A percentile compares a stretch with the other conserved stretches of the same genome.
Evolutionary conservation across 1,140 invertebrate genomes (phyloP).

Genomic region (Zaprionus ghesquierei): DNA sequence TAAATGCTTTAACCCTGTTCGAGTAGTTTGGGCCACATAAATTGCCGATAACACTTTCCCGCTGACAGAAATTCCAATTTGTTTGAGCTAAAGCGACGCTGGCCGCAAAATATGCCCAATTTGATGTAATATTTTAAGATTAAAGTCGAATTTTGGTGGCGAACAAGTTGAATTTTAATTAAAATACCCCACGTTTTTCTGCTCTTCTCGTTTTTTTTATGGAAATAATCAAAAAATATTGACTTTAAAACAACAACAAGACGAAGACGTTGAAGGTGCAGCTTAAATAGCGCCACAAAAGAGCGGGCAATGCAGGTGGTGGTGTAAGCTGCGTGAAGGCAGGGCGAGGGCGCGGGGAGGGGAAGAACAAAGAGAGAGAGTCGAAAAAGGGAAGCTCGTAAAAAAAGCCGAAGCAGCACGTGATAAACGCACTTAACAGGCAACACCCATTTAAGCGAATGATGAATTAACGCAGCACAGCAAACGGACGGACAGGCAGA

Average conservation of each 20-base stretch:
- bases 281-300: slow-evolving; percentile 37
- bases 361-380: neutral
- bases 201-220: no score
- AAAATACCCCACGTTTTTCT: slow-evolving; percentile 51
- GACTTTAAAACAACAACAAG: slow-evolving; percentile 35
- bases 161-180: slow-evolving; percentile 18
- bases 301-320: neutral
- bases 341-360: neutral
- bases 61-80: neutral
- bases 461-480: slow-evolving; percentile 56
- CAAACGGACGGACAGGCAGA: neutral
- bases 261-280: neutral
- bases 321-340: no score
- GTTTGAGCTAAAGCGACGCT: neutral
- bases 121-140: slow-evolving; percentile 14
- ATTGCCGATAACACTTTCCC: neutral
- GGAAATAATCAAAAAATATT: slow-evolving; percentile 59
- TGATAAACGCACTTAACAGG: slow-evolving; percentile 75
- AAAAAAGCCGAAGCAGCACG: slow-evolving; percentile 51
- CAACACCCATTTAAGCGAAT: slow-evolving; percentile 64
- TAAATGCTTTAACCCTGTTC: no score
- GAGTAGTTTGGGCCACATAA: no score
- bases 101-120: neutral
- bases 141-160: slow-evolving; percentile 4
- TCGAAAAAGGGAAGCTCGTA: slow-evolving; percentile 4